Evolutionary conservation across 2,888 invertebrate genomes (phyloP).

Genomic region (Drosophila paranaensis): DNA sequence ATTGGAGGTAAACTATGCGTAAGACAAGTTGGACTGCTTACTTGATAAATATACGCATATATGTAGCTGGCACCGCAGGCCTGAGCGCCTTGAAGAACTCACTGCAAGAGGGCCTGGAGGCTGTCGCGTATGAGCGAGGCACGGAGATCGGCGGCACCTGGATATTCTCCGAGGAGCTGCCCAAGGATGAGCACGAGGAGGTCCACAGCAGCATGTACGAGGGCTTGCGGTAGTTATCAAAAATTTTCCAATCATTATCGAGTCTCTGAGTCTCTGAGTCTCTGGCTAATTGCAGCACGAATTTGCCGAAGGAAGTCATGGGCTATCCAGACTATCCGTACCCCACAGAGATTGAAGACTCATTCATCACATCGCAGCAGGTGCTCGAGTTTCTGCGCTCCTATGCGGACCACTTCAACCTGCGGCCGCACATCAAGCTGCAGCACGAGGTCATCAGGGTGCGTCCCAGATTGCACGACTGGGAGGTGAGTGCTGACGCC

Average conservation of each 20-base stretch:
- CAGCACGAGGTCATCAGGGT: slow-evolving; percentile 87
- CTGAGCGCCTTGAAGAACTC: slow-evolving; percentile 91
- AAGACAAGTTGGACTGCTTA: too few relatives aligned
- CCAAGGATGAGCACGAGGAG: slow-evolving; percentile 91
- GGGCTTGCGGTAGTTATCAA: slow-evolving; percentile 89
- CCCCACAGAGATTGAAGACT: slow-evolving; percentile 87
- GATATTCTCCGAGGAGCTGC: slow-evolving; percentile 93
- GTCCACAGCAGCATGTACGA: slow-evolving; percentile 97
- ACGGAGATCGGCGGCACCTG: slow-evolving; percentile 95
- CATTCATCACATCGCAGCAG: slow-evolving; percentile 90
- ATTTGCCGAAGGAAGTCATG: slow-evolving; percentile 97
- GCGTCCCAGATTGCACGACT: slow-evolving; percentile 86
- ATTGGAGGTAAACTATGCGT: slow-evolving; percentile 87
- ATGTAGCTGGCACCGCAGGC: slow-evolving; percentile 93
- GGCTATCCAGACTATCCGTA: slow-evolving; percentile 95
- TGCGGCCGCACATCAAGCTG: slow-evolving; percentile 88
- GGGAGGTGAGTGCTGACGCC: slow-evolving; percentile 86
- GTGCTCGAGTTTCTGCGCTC: slow-evolving; percentile 90
- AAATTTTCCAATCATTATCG: background rate
- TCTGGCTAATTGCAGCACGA: slow-evolving; percentile 88
- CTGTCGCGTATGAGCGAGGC: slow-evolving; percentile 92
- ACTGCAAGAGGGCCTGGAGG: slow-evolving; percentile 85
- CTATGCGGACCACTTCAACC: slow-evolving; percentile 89
- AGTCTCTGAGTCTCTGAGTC: background rate
- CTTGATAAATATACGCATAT: background rate